Evolutionary conservation across 2,113 vertebrate genomes (phyloP), one percentile per base, ranked within the genome.

Genomic region (Mixornis gularis): DNA sequence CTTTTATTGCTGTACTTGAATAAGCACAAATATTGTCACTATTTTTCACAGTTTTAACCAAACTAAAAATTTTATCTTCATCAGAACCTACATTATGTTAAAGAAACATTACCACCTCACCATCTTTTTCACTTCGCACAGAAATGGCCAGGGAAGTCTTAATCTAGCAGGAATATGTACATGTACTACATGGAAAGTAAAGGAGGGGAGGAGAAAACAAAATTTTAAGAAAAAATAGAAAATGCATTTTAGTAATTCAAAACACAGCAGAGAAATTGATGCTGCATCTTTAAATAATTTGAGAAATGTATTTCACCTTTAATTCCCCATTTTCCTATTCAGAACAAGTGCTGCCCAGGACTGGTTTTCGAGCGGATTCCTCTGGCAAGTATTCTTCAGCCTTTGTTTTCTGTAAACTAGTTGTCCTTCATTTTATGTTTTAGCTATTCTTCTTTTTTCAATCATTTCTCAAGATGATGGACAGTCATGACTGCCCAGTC

Each of bases 281-380:
- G 71, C 81, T 97, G 84, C 93, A 91, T 96, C 89, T 97, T 97
- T 80, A 92, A 93, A 83, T 97, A 96, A 93, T 87, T 96, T 76
- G 95, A 96, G 77, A 96, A 97, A 95, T 93, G 53, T 97, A 97
- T 97, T 98, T 98, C 93, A 97, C 94, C 72, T 92, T 95, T 97
- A 95, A 97, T 97, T 98, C 97, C 97, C 97, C 95, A 59, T 98
- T 97, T 98, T 98, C 97, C 97, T 95, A 97, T 98, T 96, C 97
- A 99, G 99, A 99, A 94, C 98, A 99, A 95, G 98, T 98, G 92
- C 98, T 98, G 88, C 98, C 98, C 85, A 98, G 98, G 98, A 98
- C 98, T 80, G 96, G 98, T 94, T 98, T 98, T 97, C 98, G 98
- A 96, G 96, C 95, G 95, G 99, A 99, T 97, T 98, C 98, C 93